Conservation (phyloP, 2,888 invertebrate genomes). For the Nemapogon koenigi region DNA sequence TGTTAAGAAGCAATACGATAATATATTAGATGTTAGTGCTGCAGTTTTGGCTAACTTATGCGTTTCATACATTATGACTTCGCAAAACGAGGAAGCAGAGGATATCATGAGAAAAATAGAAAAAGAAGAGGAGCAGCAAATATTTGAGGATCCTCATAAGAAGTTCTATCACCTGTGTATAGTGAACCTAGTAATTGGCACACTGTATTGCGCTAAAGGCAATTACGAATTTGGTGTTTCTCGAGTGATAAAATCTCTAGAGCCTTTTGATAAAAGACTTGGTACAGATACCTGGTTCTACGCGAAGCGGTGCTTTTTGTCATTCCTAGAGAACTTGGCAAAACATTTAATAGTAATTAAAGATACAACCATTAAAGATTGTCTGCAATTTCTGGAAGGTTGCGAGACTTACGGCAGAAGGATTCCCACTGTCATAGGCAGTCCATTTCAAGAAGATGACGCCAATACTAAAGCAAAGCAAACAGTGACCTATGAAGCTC, state of each 20-base stretch:
- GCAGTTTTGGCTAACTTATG: conserved; percentile 98
- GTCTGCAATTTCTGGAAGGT: conserved; percentile 86
- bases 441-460: conserved; percentile 76
- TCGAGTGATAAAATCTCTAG: conserved; percentile 94
- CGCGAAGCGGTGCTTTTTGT: conserved; percentile 93
- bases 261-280: conserved; percentile 91
- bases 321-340: conserved; percentile 88
- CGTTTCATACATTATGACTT: conserved; percentile 99
- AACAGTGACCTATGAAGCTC: conserved; percentile 90
- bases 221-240: conserved; percentile 99
- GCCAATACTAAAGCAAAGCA: conserved; percentile 78
- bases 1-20: conserved; percentile 92
- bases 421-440: conserved; percentile 83
- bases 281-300: conserved; percentile 99
- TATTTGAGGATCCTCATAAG: conserved; percentile 90
- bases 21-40: conserved; percentile 95
- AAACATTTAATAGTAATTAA: conserved; percentile 89
- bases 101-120: conserved; percentile 98
- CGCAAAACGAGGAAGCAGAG: conserved; percentile 98
- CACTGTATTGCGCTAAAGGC: conserved; percentile 97
- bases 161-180: conserved; percentile 97
- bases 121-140: conserved; percentile 93
- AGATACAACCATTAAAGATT: conserved; percentile 87
- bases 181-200: conserved; percentile 98
- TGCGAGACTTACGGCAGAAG: conserved; percentile 87